Conservation (phyloP, 2,113 vertebrate species). For the Chaetorhynchus papuensis region DNA sequence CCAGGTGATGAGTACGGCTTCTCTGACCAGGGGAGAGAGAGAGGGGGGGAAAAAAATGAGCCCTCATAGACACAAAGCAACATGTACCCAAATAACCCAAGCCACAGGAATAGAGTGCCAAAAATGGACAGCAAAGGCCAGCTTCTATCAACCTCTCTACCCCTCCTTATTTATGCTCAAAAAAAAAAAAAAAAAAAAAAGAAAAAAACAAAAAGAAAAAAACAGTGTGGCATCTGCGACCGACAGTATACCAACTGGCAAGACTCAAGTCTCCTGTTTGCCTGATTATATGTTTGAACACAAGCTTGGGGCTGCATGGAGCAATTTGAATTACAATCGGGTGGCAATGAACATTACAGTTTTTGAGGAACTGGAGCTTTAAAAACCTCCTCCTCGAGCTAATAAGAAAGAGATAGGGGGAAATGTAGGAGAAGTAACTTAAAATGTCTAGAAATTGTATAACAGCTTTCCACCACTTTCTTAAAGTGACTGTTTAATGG, state of each 20-base stretch:
- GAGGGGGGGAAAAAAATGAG: background rate
- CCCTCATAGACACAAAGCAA: constrained; percentile 44
- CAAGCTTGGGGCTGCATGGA: constrained; percentile 32
- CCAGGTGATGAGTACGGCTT: constrained; percentile 74
- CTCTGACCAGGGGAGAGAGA: constrained; percentile 37
- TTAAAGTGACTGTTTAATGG: constrained; percentile 59
- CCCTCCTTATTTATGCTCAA: background rate
- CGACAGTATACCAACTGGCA: constrained; percentile 26
- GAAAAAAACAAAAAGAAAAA: too few species aligned
- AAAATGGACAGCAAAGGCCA: background rate
- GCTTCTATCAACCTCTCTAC: background rate
- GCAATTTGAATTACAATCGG: constrained; percentile 48
- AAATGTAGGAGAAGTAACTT: background rate
- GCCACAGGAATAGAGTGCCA: background rate
- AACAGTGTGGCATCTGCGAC: constrained; percentile 21
- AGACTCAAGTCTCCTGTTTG: constrained; percentile 13
- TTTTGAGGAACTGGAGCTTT: constrained; percentile 45
- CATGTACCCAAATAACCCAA: constrained; percentile 5
- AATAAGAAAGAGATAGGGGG: constrained; percentile 3
- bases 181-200: background rate
- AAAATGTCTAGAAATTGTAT: constrained; percentile 47
- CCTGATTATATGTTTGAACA: constrained; percentile 49
- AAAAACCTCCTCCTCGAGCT: constrained; percentile 39
- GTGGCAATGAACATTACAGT: background rate
- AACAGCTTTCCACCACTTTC: constrained; percentile 27